phyloP scores from a whole-genome alignment of 2,888 invertebrate genomes.

The Zaprionus bogoriensis region DNA sequence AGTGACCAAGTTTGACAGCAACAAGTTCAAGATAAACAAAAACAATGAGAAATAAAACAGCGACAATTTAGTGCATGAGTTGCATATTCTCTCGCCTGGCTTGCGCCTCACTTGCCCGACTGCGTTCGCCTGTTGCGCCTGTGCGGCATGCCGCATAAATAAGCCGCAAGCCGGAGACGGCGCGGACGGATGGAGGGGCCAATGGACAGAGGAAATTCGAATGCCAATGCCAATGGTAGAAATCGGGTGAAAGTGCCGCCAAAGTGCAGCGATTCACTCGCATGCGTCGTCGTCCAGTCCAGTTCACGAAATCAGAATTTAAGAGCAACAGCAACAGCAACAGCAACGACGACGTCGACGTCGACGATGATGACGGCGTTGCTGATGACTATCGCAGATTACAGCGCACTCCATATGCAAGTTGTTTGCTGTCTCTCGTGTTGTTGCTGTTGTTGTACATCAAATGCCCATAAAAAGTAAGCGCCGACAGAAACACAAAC shows the following conservation, averaged over 20 bases:
- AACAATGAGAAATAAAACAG: conserved; percentile 76
- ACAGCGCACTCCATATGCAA: conserved; percentile 58
- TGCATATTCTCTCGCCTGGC: conserved; percentile 62
- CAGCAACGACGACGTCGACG: conserved; percentile 31
- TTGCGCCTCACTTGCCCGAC: background rate
- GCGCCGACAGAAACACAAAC: conserved; percentile 53
- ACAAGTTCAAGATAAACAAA: conserved; percentile 75
- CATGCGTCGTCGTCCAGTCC: conserved; percentile 64
- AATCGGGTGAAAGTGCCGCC: conserved; percentile 77
- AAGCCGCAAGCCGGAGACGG: conserved; percentile 43
- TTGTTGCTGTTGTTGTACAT: conserved; percentile 48
- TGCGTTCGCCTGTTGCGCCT: conserved; percentile 27
- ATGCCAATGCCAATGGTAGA: conserved; percentile 65
- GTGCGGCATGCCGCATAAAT: conserved; percentile 76
- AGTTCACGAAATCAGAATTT: conserved; percentile 76
- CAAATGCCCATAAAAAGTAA: conserved; percentile 73
- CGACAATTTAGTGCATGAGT: conserved; percentile 78
- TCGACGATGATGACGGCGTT: conserved; percentile 24
- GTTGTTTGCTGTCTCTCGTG: conserved; percentile 19
- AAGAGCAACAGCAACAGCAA: conserved; percentile 50
- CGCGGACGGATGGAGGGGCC: conserved; percentile 4
- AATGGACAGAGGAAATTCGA: conserved; percentile 66
- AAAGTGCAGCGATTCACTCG: conserved; percentile 53
- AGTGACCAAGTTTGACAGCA: conserved; percentile 76
- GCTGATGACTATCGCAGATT: conserved; percentile 74